Percentiles rank a stretch among this genome's conserved stretches.
Conservation (phyloP, 2,797 vertebrate genomes). For the Fringilla coelebs region DNA sequence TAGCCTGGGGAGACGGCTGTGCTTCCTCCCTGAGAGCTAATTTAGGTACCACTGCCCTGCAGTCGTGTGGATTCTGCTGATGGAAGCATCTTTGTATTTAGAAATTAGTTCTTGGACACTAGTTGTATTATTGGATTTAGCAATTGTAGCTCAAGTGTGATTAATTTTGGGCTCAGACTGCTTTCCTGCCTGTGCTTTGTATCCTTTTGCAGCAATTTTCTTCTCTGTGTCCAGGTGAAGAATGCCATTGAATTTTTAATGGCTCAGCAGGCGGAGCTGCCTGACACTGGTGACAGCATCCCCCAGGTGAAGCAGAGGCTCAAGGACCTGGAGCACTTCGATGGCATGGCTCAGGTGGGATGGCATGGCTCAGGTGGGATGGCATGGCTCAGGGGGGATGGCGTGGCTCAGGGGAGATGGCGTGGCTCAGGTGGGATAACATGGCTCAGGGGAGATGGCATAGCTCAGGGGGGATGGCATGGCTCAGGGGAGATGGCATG, state of each 20-base stretch:
- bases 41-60: background rate
- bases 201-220: conserved; percentile 20
- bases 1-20: background rate
- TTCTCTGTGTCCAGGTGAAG: conserved; percentile 79
- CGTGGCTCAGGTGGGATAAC: too few relatives aligned
- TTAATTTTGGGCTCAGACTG: conserved; percentile 4
- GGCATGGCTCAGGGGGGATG: too few relatives aligned
- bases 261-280: conserved; percentile 82
- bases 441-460: too few relatives aligned
- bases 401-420: too few relatives aligned
- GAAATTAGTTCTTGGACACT: background rate
- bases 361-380: too few relatives aligned
- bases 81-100: background rate
- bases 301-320: conserved; percentile 84
- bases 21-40: background rate
- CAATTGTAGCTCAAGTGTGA: background rate
- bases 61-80: background rate
- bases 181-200: background rate
- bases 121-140: background rate
- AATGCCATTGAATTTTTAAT: conserved; percentile 81
- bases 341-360: conserved; percentile 73
- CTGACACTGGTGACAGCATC: conserved; percentile 76
- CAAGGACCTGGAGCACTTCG: conserved; percentile 79
- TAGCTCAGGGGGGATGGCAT: too few relatives aligned
- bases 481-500: too few relatives aligned